Conservation (phyloP, 1,140 invertebrate genomes). For the Zophobas morio region DNA sequence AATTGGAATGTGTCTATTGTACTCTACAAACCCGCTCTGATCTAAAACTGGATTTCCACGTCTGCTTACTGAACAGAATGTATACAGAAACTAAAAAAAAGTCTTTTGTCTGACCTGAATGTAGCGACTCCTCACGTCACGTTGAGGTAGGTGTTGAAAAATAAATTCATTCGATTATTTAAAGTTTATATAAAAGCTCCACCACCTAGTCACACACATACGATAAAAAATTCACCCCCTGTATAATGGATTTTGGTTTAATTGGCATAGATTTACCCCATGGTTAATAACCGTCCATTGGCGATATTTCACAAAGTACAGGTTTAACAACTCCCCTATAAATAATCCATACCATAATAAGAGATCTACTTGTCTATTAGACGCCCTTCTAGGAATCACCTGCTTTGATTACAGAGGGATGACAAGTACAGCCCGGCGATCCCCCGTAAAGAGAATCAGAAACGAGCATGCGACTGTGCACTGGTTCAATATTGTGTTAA, state of each 20-base stretch:
- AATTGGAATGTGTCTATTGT: no score
- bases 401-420: slow-evolving; percentile 47
- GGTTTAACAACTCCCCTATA: slow-evolving; percentile 21
- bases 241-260: slow-evolving; percentile 9
- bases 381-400: slow-evolving; percentile 49
- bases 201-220: no score
- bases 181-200: no score
- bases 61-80: no score
- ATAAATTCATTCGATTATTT: no score
- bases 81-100: no score
- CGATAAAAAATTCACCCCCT: background rate
- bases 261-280: background rate
- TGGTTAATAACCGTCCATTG: slow-evolving; percentile 10
- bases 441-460: slow-evolving; percentile 33
- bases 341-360: slow-evolving; percentile 46
- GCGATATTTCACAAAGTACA: slow-evolving; percentile 44
- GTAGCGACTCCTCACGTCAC: no score
- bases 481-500: slow-evolving; percentile 24
- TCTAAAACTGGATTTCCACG: no score
- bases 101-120: no score
- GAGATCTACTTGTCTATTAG: slow-evolving; percentile 45
- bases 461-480: slow-evolving; percentile 36
- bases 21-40: no score
- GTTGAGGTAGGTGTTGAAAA: no score
- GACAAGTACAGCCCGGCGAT: slow-evolving; percentile 9